These are phyloP conservation scores for Drosophila erecta DNA, from an alignment of 1,140 invertebrate species.

Conservation along the genomic window DNA sequence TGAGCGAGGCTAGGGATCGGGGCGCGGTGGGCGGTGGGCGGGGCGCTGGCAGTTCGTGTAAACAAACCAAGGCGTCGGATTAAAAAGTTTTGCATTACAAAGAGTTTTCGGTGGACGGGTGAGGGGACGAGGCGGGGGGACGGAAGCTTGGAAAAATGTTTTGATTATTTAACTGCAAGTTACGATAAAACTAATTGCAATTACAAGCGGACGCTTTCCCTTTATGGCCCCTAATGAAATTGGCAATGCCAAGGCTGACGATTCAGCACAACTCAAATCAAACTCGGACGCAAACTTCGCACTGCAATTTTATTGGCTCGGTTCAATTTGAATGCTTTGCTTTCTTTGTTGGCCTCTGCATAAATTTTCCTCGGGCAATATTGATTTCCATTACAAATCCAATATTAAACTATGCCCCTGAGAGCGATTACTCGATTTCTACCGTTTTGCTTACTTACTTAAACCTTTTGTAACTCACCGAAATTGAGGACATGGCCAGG, in stretches of 20 bases:
- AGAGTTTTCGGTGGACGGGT: conserved; percentile 37
- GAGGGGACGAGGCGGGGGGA: neutral
- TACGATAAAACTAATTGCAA: conserved; percentile 72
- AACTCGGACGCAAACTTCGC: conserved; percentile 35
- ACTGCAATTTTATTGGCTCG: conserved; percentile 34
- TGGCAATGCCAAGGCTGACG: conserved; percentile 45
- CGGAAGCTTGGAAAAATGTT: conserved; percentile 68
- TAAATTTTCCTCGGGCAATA: conserved; percentile 43
- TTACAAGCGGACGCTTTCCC: conserved; percentile 43
- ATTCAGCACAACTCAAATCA: conserved; percentile 37
- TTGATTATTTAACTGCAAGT: conserved; percentile 69
- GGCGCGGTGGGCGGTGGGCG: conserved; percentile 20
- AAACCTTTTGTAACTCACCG: conserved; percentile 38
- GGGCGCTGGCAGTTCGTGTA: conserved; percentile 59
- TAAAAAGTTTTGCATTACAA: conserved; percentile 76
- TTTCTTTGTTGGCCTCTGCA: conserved; percentile 42
- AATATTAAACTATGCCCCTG: conserved; percentile 55
- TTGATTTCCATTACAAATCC: conserved; percentile 57
- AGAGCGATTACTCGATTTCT: conserved; percentile 44
- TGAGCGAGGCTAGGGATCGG: conserved; percentile 7
- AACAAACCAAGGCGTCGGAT: conserved; percentile 78
- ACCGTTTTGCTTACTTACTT: conserved; percentile 31
- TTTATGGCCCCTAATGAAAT: conserved; percentile 46
- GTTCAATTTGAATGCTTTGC: conserved; percentile 30
- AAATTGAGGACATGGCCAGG: conserved; percentile 16